Base-by-base conservation (phyloP, 1,140 invertebrate genomes). In the Macrobrachium nipponense region DNA sequence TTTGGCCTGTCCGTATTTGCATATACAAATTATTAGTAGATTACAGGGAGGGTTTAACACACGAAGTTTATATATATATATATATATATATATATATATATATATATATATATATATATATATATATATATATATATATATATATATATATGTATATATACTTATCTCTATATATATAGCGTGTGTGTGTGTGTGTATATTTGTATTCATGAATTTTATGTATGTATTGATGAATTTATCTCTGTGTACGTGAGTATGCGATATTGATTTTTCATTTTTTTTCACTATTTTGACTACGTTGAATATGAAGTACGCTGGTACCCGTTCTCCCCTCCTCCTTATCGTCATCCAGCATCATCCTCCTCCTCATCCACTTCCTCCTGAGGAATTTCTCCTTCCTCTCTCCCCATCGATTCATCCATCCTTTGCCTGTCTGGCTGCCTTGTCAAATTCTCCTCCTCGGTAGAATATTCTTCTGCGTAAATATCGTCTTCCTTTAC, bases 221-320 rank as follows among this genome's bases (percentile, higher is more conserved):
- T 70, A 68, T 23, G 59, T 61, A 27, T 79, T n/a, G 27, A 60
- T 79, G 77, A 62, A 60, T 79, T n/a, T 79, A 60, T 79, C 20
- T 62, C n/a, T 79, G 59, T 79, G 17, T 62, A 58, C 43, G 20
- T 76, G 58, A 73, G 72, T 73, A 51, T 18, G 36, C 43, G 27
- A 14, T 51, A 44, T 44, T 6, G 8, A 51, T 73, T 17, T 51
- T 51, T 44, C 36, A n/a, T 14, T 73, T 43, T 73, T 43, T 51
- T 73, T 17, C 58, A 73, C 23, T 14, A 73, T 43, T 73, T 73
- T 36, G 72, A 2, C 27, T 2, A 36, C 4, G 27, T 36, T 36
- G 27, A 36, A 36, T 36, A 36, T 4, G 4, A 36, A 36, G 1
- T 36, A 36, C 27, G 27, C 27, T 2, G 4, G 4, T 36, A 36